A percentile compares a stretch with the other conserved stretches of the same genome.
These are phyloP conservation scores for Hippopotamyrus pictus DNA, from an alignment of 2,797 vertebrate species.

Conservation along the genomic window DNA sequence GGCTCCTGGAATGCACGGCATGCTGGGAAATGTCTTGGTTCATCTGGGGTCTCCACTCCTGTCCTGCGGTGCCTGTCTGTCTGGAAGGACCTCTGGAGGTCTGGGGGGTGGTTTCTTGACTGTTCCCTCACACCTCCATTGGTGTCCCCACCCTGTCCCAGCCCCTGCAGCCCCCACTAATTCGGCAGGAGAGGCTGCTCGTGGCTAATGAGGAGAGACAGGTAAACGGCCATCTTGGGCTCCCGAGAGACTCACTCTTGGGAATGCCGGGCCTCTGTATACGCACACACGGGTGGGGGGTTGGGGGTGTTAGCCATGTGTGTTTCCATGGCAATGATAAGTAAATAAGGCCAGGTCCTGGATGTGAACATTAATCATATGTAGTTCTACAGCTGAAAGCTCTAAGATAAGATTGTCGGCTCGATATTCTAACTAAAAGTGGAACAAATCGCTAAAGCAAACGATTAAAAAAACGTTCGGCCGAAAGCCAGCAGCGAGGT, in stretches of 20 bases:
- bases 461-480: background rate
- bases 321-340: background rate
- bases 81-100: background rate
- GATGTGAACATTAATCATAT: background rate
- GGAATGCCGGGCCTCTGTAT: background rate
- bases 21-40: background rate
- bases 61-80: background rate
- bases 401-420: background rate
- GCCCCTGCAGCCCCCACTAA: background rate
- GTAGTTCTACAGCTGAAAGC: background rate
- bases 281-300: background rate
- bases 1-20: background rate
- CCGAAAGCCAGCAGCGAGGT: background rate
- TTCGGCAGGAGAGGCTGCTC: background rate
- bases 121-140: background rate
- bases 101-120: background rate
- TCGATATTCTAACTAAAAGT: background rate
- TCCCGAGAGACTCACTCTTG: background rate
- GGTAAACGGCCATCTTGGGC: background rate
- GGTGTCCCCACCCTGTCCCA: conserved; percentile 35
- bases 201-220: conserved; percentile 35
- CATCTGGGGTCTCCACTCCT: background rate
- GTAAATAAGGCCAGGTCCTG: background rate
- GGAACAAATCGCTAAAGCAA: background rate
- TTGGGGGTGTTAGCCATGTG: background rate